A percentile compares a stretch with the other conserved stretches of the same genome.
Conservation (phyloP, 2,797 vertebrate genomes). For the Lepilemur ruficaudatus region DNA sequence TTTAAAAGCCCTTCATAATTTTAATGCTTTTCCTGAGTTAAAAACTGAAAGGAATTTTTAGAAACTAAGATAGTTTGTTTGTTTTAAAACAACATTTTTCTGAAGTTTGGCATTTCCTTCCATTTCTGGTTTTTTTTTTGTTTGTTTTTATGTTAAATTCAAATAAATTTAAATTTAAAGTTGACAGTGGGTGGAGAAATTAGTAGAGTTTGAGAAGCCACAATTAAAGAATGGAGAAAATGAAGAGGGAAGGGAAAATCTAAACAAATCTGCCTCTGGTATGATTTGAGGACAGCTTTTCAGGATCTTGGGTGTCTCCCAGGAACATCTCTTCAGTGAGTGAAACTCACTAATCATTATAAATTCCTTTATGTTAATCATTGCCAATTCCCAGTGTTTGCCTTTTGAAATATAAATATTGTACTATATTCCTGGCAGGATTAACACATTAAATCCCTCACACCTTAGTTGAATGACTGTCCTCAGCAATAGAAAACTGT, state of each 20-base stretch:
- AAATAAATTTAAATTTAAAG: neutral
- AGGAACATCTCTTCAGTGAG: slow-evolving; percentile 8
- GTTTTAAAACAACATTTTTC: slow-evolving; percentile 11
- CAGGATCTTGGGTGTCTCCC: neutral
- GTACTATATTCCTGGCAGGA: slow-evolving; percentile 31
- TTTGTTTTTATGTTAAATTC: neutral
- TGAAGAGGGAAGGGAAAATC: neutral
- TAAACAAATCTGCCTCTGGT: neutral
- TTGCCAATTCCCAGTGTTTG: slow-evolving; percentile 27
- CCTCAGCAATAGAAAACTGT: neutral
- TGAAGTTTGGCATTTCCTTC: neutral
- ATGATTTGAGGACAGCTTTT: neutral
- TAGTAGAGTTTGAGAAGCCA: neutral
- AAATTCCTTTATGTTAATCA: slow-evolving; percentile 39
- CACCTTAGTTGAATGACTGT: slow-evolving; percentile 11
- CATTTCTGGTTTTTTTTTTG: neutral
- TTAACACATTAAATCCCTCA: slow-evolving; percentile 34
- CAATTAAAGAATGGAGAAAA: neutral
- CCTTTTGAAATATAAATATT: slow-evolving; percentile 58
- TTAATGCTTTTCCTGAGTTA: neutral
- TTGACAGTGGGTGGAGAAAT: neutral
- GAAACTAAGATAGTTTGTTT: slow-evolving; percentile 36
- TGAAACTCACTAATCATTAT: neutral
- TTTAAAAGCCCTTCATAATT: neutral
- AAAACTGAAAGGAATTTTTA: slow-evolving; percentile 31